Evolutionary conservation across 2,797 vertebrate species (phyloP).

Genomic region (Myotis planiceps): DNA sequence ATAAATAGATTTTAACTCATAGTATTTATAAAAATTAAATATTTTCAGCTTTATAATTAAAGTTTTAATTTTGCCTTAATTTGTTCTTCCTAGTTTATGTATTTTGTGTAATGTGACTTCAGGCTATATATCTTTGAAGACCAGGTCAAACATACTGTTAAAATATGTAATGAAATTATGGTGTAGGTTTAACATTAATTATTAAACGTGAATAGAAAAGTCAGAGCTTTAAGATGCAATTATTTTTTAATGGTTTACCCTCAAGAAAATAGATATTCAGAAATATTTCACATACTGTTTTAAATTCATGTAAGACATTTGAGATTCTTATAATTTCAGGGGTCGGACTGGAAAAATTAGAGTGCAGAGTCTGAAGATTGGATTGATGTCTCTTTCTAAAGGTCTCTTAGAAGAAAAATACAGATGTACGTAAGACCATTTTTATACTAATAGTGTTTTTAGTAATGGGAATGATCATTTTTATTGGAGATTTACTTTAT

Average conservation of each 20-base stretch:
- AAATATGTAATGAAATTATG: conserved; percentile 55
- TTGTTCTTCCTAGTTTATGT: conserved; percentile 44
- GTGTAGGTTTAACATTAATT: conserved; percentile 56
- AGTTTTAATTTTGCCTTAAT: conserved; percentile 45
- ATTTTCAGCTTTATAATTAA: conserved; percentile 12
- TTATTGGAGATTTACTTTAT: not conserved
- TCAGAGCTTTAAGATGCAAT: conserved; percentile 46
- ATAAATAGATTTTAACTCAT: conserved; percentile 18
- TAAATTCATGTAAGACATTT: conserved; percentile 40
- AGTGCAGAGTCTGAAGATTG: conserved; percentile 97
- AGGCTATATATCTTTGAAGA: conserved; percentile 43
- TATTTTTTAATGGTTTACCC: conserved; percentile 43
- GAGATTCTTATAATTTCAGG: conserved; percentile 86
- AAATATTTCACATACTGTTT: not conserved
- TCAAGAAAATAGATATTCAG: conserved; percentile 47
- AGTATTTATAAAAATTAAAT: conserved; percentile 24
- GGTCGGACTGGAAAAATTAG: conserved; percentile 97
- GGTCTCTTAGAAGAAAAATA: conserved; percentile 98
- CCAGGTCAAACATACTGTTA: conserved; percentile 63
- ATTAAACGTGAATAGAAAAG: conserved; percentile 57
- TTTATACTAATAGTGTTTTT: not conserved
- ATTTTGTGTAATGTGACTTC: conserved; percentile 45
- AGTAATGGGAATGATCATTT: not conserved
- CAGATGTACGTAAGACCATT: conserved; percentile 91
- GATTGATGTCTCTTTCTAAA: conserved; percentile 96